Evolutionary conservation across 2,113 vertebrate species (phyloP), one percentile per base, ranked within the genome.

Genomic region (Lophius piscatorius): DNA sequence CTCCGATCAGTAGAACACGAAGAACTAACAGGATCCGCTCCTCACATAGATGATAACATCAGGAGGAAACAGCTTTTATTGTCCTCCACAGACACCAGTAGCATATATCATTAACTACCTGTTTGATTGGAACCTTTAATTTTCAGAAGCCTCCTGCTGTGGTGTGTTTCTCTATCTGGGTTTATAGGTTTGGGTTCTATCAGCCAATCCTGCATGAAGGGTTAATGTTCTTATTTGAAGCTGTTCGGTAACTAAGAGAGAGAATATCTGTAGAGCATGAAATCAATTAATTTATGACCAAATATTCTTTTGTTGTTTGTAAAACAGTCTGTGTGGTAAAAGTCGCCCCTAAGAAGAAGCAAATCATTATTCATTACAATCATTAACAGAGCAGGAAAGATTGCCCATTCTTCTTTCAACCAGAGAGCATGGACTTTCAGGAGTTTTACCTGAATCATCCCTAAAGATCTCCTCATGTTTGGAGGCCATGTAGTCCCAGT

Each of bases 371-470:
- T n/a, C n/a, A n/a, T n/a, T n/a, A n/a, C 65, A 17, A 35, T 52
- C 42, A 81, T 83, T 75, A 76, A 55, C n/a, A 85, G 69, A 55
- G 46, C 38, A 16, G 16, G 11, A 39, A 20, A 59, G 12, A 10
- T 24, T 23, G 28, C 14, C 9, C 42, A 42, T 55, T 75, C 16
- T 70, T 58, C 46, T 54, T 63, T 51, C 13, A 41, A 35, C 26
- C 51, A 22, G n/a, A n/a, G n/a, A n/a, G n/a, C n/a, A n/a, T n/a
- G n/a, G n/a, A n/a, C n/a, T n/a, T n/a, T n/a, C n/a, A n/a, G n/a
- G n/a, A n/a, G n/a, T n/a, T n/a, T n/a, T n/a, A n/a, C n/a, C n/a
- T n/a, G n/a, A n/a, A n/a, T n/a, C n/a, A n/a, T n/a, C n/a, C n/a
- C n/a, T n/a, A n/a, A n/a, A n/a, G n/a, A n/a, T n/a, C n/a, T n/a